These are phyloP conservation scores for Lepidurus arcticus DNA, from an alignment of 1,140 invertebrate species.

Conservation along the genomic window DNA sequence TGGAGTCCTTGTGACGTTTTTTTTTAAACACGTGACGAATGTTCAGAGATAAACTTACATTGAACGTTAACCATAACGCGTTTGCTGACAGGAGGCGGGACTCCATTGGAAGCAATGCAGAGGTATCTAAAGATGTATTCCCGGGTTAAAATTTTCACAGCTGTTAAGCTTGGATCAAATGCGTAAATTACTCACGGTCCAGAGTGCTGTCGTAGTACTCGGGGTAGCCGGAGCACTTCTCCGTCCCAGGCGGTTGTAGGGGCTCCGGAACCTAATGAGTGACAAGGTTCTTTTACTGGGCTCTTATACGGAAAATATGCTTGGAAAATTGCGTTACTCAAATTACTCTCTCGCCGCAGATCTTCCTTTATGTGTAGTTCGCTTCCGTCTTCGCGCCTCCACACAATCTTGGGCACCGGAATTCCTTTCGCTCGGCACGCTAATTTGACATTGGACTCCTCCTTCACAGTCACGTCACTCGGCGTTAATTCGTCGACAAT, in stretches of 20 bases:
- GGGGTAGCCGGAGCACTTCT: constrained; percentile 66
- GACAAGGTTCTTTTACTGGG: background rate
- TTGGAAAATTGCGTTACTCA: constrained; percentile 14
- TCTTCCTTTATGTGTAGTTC: constrained; percentile 59
- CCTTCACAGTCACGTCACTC: constrained; percentile 70
- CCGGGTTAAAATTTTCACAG: background rate
- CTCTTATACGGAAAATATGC: constrained; percentile 24
- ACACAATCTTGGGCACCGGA: constrained; percentile 74
- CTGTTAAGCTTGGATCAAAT: background rate
- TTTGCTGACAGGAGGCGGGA: constrained; percentile 74
- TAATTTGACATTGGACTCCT: constrained; percentile 65
- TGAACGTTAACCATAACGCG: constrained; percentile 73
- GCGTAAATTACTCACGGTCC: constrained; percentile 49
- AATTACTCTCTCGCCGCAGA: constrained; percentile 39
- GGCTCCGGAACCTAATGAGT: constrained; percentile 38
- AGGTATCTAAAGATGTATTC: constrained; percentile 72
- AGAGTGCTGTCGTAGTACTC: constrained; percentile 55
- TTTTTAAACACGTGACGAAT: too few species aligned
- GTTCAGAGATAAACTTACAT: constrained; percentile 58
- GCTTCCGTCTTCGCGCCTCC: constrained; percentile 74
- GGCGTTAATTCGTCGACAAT: constrained; percentile 73
- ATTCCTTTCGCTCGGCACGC: constrained; percentile 69
- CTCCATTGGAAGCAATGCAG: constrained; percentile 61
- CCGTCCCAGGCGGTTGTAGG: constrained; percentile 57
- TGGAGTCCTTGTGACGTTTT: too few species aligned